These are phyloP conservation scores for Lasius fuliginosus DNA, from an alignment of 2,888 invertebrate genomes.

Conservation along the genomic window DNA sequence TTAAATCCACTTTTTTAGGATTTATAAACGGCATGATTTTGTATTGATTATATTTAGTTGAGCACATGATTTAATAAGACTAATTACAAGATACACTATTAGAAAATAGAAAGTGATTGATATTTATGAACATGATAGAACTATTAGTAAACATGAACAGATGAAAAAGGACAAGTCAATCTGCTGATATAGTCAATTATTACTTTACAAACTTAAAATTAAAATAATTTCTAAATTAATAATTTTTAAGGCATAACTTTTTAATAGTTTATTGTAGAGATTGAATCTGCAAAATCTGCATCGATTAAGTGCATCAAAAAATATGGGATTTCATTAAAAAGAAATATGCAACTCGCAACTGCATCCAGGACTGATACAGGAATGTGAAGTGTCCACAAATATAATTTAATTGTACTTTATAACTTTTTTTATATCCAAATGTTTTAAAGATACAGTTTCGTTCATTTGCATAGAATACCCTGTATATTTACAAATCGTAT, in stretches of 20 bases:
- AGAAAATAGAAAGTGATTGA: no score
- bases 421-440: neutral
- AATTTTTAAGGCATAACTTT: neutral
- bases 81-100: no score
- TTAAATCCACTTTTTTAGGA: no score
- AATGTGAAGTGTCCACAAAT: neutral
- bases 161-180: no score
- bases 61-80: no score
- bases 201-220: neutral
- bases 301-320: neutral
- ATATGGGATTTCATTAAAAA: neutral
- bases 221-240: neutral
- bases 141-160: no score
- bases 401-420: neutral
- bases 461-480: neutral
- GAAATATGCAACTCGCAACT: neutral
- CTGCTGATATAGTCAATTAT: neutral
- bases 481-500: constrained; percentile 71
- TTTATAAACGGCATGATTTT: no score
- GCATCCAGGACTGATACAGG: no score
- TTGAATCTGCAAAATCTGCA: neutral
- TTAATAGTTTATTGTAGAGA: neutral
- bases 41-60: no score
- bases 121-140: no score
- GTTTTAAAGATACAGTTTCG: neutral